Conservation (phyloP, 1,140 invertebrate genomes). For the Glossosoma conforme region DNA sequence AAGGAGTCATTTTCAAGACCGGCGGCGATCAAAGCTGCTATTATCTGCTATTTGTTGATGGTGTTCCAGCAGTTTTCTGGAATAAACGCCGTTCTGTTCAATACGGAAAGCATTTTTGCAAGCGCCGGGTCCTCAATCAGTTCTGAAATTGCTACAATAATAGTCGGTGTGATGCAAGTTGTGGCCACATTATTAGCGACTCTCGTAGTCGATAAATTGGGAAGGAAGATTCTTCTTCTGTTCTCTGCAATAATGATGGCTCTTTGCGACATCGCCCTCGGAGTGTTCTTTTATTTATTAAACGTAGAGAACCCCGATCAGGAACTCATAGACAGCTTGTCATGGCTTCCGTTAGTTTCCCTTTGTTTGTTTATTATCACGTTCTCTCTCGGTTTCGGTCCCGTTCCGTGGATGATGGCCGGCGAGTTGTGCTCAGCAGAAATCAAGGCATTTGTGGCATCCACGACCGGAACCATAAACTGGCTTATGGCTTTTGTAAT, state of each 20-base stretch:
- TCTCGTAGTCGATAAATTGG: conserved; percentile 71
- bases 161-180: conserved; percentile 76
- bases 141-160: conserved; percentile 57
- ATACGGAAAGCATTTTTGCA: conserved; percentile 67
- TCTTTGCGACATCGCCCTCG: conserved; percentile 54
- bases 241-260: conserved; percentile 60
- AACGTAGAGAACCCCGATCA: conserved; percentile 44
- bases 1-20: conserved; percentile 52
- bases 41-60: conserved; percentile 75
- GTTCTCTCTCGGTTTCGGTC: conserved; percentile 75
- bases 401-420: conserved; percentile 77
- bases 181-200: conserved; percentile 63
- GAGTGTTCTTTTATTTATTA: conserved; percentile 61
- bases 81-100: conserved; percentile 83
- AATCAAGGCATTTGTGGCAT: conserved; percentile 69
- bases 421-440: conserved; percentile 68
- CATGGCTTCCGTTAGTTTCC: conserved; percentile 66
- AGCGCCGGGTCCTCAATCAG: conserved; percentile 55
- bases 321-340: conserved; percentile 49
- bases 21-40: conserved; percentile 60
- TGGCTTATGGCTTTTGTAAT: conserved; percentile 78
- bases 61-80: conserved; percentile 81
- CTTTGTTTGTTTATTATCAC: conserved; percentile 70
- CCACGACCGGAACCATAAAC: conserved; percentile 69
- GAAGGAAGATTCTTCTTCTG: conserved; percentile 66